Evolutionary conservation across 2,888 invertebrate genomes (phyloP).

Genomic region (Andrena marginata): DNA sequence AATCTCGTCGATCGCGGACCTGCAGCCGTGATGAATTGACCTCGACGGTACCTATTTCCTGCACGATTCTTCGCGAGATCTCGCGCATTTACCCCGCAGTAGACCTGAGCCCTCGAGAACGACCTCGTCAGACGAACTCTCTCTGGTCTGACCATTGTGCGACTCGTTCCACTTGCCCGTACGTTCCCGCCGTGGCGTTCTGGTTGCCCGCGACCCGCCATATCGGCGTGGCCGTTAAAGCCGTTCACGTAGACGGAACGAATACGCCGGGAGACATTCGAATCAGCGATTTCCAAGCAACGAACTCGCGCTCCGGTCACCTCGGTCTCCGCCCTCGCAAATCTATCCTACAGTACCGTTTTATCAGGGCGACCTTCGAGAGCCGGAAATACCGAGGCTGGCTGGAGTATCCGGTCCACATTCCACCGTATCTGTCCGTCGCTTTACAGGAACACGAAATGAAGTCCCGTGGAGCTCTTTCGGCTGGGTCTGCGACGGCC

Average conservation of each 20-base stretch:
- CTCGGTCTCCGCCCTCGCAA: conserved; percentile 23
- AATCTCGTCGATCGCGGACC: neutral
- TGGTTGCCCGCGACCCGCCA: neutral
- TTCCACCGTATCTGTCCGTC: conserved; percentile 47
- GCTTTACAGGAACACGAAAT: conserved; percentile 47
- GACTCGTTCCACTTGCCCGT: conserved; percentile 9
- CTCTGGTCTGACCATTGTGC: neutral
- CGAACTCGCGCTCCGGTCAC: conserved; percentile 50
- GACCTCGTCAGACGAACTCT: neutral
- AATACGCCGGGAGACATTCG: conserved; percentile 56
- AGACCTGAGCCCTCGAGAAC: neutral
- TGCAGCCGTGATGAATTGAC: neutral
- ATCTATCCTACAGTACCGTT: conserved; percentile 35
- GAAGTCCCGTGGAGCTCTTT: conserved; percentile 43
- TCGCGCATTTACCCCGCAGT: neutral
- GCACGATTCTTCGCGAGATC: neutral
- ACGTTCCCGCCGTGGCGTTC: conserved; percentile 1
- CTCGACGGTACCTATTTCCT: neutral
- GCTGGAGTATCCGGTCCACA: conserved; percentile 40
- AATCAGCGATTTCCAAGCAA: conserved; percentile 58
- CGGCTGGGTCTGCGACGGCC: conserved; percentile 12
- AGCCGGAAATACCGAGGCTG: conserved; percentile 52
- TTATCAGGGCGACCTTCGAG: conserved; percentile 44
- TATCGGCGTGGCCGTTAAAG: conserved; percentile 42
- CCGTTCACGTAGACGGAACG: conserved; percentile 41